phyloP scores from a whole-genome alignment of 2,113 vertebrate species.

The Chionodraco myersi region DNA sequence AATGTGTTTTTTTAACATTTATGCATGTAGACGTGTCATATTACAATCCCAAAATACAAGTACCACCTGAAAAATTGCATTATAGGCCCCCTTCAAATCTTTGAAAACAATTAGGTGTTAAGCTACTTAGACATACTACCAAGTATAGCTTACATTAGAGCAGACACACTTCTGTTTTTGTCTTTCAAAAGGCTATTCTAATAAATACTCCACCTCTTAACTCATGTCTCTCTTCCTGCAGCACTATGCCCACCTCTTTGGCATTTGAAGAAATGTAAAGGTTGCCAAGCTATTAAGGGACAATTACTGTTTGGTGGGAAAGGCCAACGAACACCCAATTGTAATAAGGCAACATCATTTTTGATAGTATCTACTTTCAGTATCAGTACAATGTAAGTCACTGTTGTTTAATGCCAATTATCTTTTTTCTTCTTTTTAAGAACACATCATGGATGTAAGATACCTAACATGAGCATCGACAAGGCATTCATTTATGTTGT shows the following conservation, averaged over 20 bases:
- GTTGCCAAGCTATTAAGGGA: background rate
- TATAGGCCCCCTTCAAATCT: too few relatives aligned
- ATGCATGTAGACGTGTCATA: too few relatives aligned
- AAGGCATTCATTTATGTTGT: constrained; percentile 27
- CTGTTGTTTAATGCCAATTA: background rate
- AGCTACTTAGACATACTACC: background rate
- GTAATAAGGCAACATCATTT: background rate
- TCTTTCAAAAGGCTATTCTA: background rate
- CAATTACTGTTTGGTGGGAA: background rate
- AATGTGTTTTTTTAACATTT: too few relatives aligned
- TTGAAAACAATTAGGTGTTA: background rate
- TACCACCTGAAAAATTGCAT: too few relatives aligned
- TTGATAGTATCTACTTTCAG: background rate
- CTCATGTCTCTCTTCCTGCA: background rate
- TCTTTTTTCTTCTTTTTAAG: background rate
- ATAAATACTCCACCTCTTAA: background rate
- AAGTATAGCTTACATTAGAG: background rate
- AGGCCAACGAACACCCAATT: background rate
- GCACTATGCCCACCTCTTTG: background rate
- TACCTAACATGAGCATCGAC: background rate
- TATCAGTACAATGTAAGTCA: background rate
- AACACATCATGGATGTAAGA: background rate
- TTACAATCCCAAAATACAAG: too few relatives aligned
- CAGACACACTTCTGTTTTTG: background rate
- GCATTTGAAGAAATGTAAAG: background rate